phyloP scores from a whole-genome alignment of 1,140 invertebrate genomes.

The Nasonia longicornis region DNA sequence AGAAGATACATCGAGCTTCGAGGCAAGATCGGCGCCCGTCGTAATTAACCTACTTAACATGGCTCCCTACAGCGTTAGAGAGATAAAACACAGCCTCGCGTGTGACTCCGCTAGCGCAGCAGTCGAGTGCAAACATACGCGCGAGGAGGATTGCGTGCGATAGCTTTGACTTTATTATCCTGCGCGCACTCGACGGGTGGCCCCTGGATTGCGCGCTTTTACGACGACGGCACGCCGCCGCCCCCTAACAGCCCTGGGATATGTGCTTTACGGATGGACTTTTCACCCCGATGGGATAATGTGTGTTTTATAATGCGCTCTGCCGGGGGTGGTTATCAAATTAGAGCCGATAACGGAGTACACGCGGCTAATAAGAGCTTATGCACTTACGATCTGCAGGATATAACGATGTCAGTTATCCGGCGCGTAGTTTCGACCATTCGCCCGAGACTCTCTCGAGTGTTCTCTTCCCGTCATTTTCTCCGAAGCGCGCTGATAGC shows the following conservation, averaged over 20 bases:
- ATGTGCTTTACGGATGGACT: neutral
- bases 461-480: too few relatives aligned
- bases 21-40: conserved; percentile 18
- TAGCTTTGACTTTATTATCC: conserved; percentile 20
- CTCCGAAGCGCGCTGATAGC: too few relatives aligned
- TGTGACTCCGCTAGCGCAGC: neutral
- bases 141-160: neutral
- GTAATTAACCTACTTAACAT: conserved; percentile 41
- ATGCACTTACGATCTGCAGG: too few relatives aligned
- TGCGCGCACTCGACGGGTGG: neutral
- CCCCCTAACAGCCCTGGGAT: neutral
- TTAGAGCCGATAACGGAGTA: too few relatives aligned
- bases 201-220: conserved; percentile 8
- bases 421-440: too few relatives aligned
- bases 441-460: too few relatives aligned
- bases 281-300: too few relatives aligned
- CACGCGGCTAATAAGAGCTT: too few relatives aligned
- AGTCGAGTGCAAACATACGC: conserved; percentile 2
- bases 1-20: conserved; percentile 33
- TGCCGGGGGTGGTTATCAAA: too few relatives aligned
- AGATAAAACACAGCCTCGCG: neutral
- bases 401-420: too few relatives aligned
- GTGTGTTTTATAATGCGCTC: too few relatives aligned
- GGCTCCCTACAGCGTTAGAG: neutral
- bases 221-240: conserved; percentile 8